Conservation (phyloP, 2,113 vertebrate species). For the Heterotis niloticus region DNA sequence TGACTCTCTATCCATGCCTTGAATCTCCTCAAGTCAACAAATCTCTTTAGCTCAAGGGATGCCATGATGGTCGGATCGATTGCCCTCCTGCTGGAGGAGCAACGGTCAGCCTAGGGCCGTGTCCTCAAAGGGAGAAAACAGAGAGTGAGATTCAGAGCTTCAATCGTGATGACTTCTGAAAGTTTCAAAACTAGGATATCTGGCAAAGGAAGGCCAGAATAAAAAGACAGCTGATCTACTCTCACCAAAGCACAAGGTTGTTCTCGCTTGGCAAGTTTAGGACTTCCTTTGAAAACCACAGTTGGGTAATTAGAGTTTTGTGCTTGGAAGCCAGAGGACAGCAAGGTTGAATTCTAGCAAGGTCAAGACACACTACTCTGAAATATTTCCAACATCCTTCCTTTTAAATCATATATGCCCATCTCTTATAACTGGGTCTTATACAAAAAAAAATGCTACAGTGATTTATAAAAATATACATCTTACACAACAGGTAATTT, state of each 20-base stretch:
- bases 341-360: neutral
- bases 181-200: neutral
- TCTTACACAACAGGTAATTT: too few species aligned
- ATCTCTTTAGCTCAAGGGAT: neutral
- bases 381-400: too few species aligned
- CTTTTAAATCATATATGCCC: too few species aligned
- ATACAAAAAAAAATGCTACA: too few species aligned
- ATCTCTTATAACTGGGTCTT: too few species aligned
- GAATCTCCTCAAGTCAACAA: neutral
- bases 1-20: neutral
- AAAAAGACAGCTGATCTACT: too few species aligned
- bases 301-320: neutral
- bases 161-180: neutral
- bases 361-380: too few species aligned
- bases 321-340: neutral
- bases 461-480: too few species aligned
- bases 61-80: slow-evolving; percentile 7
- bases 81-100: neutral
- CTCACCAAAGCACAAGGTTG: neutral
- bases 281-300: neutral
- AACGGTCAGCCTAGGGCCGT: too few species aligned
- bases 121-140: neutral
- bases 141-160: neutral
- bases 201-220: neutral
- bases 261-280: neutral